Evolutionary conservation across 2,797 vertebrate genomes (phyloP).

Genomic region (Dicrostonyx torquatus): DNA sequence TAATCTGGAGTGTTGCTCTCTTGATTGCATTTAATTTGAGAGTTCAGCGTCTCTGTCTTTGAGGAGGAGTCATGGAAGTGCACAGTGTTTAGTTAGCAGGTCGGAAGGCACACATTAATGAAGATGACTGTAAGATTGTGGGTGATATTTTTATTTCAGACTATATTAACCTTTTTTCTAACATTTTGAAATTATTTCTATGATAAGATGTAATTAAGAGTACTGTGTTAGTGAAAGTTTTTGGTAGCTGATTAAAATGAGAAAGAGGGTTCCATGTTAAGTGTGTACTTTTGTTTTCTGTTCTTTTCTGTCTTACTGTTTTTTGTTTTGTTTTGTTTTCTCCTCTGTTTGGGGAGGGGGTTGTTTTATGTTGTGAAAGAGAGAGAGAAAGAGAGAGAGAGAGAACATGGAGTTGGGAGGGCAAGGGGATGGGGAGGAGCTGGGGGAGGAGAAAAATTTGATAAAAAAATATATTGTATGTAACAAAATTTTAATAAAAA

Average conservation of each 20-base stretch:
- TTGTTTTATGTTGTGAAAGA: background rate
- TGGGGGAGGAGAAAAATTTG: background rate
- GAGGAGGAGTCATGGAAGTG: background rate
- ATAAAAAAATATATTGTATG: background rate
- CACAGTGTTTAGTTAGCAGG: background rate
- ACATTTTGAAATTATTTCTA: constrained; percentile 46
- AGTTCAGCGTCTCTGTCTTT: background rate
- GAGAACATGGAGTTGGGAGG: background rate
- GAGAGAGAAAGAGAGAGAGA: background rate
- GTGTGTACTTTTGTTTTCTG: background rate
- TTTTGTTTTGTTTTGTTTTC: background rate
- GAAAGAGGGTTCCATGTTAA: background rate
- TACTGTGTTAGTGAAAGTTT: background rate
- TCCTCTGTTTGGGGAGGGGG: background rate
- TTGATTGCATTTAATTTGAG: constrained; percentile 39
- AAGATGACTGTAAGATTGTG: background rate
- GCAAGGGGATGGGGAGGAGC: background rate
- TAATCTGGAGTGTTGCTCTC: constrained; percentile 8
- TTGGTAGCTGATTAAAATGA: constrained; percentile 31
- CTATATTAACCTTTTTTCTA: background rate
- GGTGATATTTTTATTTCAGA: background rate
- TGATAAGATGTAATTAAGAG: background rate
- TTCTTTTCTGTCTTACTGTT: background rate
- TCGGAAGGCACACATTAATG: background rate
- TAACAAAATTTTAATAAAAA: background rate